Conservation (phyloP, 2,113 vertebrate genomes). For the Ophthalmolycus amberensis region DNA sequence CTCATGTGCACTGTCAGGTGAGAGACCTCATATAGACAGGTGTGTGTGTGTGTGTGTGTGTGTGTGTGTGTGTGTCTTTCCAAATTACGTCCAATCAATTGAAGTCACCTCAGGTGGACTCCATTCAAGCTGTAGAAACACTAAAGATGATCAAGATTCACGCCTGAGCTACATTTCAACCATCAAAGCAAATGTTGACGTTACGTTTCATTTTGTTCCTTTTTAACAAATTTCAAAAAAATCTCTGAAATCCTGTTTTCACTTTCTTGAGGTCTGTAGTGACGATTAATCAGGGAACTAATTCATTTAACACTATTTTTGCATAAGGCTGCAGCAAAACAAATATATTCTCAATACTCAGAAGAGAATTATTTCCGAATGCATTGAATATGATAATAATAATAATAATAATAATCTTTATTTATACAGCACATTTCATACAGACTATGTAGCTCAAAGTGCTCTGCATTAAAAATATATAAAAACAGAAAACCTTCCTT, state of each 20-base stretch:
- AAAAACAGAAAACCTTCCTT: too few relatives aligned
- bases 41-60: too few relatives aligned
- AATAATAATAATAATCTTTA: too few relatives aligned
- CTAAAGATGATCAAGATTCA: neutral
- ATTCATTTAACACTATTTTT: neutral
- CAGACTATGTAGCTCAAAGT: too few relatives aligned
- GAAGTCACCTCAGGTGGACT: neutral
- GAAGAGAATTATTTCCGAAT: too few relatives aligned
- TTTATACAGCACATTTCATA: too few relatives aligned
- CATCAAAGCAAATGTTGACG: neutral
- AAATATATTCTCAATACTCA: neutral
- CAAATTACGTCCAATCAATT: neutral
- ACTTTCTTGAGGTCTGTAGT: neutral
- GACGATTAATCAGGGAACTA: neutral
- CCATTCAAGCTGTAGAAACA: neutral
- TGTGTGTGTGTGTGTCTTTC: neutral
- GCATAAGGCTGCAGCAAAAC: neutral
- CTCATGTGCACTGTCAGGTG: neutral
- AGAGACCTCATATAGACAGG: neutral
- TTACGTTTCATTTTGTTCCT: neutral
- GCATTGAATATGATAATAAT: too few relatives aligned
- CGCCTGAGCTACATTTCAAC: neutral
- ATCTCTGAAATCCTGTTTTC: neutral
- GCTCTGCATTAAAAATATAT: too few relatives aligned
- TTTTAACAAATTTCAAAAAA: neutral